Percentiles rank a stretch among this genome's conserved stretches.
These are phyloP conservation scores for Vireo altiloquus DNA, from an alignment of 2,113 vertebrate genomes.

Conservation along the genomic window DNA sequence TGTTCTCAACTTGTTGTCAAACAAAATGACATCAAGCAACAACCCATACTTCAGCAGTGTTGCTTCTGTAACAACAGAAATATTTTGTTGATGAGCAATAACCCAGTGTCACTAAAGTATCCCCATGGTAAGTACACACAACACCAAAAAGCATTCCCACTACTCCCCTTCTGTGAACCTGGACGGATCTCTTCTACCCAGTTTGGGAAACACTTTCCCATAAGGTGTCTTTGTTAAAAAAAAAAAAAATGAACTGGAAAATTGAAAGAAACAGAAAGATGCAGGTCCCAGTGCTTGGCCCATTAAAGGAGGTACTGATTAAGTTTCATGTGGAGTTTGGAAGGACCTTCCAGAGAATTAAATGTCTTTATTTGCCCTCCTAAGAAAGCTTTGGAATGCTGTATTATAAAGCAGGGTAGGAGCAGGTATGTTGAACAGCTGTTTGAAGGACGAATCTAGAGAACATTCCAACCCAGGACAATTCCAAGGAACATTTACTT, in stretches of 20 bases:
- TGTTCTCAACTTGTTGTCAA: constrained; percentile 1
- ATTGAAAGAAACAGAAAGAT: neutral
- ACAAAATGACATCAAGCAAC: neutral
- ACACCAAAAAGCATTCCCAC: neutral
- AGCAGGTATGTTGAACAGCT: neutral
- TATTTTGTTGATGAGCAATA: neutral
- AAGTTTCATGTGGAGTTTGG: neutral
- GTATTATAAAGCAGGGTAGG: neutral
- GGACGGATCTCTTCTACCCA: neutral
- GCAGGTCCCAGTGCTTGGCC: neutral
- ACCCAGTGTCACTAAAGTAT: neutral
- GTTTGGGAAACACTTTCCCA: neutral
- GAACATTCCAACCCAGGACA: neutral
- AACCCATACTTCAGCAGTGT: neutral
- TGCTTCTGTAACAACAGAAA: neutral
- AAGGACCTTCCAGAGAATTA: neutral
- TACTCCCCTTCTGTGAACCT: neutral
- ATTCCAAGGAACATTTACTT: neutral
- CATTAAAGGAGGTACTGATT: neutral
- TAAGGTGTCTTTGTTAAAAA: neutral
- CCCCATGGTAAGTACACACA: accelerated
- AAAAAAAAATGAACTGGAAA: neutral
- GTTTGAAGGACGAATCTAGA: neutral
- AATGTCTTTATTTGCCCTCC: neutral
- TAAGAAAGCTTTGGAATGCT: neutral